These are phyloP conservation scores for Lepidocolaptes lacrymiger DNA, from an alignment of 2,797 vertebrate species.

Conservation along the genomic window DNA sequence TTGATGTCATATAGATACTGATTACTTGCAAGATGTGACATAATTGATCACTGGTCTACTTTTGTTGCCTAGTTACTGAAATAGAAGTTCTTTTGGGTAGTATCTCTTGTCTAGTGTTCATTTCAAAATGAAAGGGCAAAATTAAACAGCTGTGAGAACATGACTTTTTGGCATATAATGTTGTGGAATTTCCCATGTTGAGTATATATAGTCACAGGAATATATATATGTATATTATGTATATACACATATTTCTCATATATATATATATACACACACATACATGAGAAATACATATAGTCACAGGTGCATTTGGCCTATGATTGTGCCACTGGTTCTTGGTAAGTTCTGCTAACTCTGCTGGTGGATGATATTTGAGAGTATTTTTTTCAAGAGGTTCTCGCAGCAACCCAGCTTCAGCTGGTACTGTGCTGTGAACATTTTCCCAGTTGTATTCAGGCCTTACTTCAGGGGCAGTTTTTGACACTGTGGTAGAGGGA, in stretches of 20 bases:
- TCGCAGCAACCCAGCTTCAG: background rate
- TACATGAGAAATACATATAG: background rate
- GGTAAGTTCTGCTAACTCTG: background rate
- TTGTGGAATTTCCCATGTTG: background rate
- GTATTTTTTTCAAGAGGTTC: background rate
- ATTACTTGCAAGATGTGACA: background rate
- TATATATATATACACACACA: too few species aligned
- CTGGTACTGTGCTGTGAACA: background rate
- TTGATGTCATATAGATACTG: background rate
- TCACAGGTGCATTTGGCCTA: accelerated
- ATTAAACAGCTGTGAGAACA: background rate
- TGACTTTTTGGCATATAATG: background rate
- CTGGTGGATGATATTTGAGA: background rate
- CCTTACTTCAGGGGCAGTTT: background rate
- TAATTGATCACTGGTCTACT: background rate
- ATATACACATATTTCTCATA: background rate
- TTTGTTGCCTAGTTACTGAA: constrained; percentile 19
- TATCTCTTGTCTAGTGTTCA: background rate
- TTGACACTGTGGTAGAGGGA: background rate
- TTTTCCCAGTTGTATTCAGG: background rate
- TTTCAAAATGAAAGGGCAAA: background rate
- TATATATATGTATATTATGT: background rate
- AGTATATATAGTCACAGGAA: background rate
- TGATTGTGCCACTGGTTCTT: background rate
- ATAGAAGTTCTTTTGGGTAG: background rate